Evolutionary conservation across 2,797 vertebrate species (phyloP).

Genomic region (Mergus octosetaceus): DNA sequence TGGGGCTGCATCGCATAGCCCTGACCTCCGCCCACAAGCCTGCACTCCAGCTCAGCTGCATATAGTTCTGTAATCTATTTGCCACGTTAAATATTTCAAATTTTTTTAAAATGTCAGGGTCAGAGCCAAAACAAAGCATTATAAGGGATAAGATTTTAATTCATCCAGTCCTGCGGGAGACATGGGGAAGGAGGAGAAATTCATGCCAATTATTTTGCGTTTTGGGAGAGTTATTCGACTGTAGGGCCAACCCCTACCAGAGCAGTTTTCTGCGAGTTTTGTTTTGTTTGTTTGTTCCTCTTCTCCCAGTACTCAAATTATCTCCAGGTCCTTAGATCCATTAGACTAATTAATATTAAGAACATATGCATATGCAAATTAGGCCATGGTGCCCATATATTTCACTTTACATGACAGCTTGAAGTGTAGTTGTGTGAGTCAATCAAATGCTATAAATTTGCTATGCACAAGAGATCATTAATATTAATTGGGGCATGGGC

Average conservation of each 20-base stretch:
- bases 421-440: constrained; percentile 80
- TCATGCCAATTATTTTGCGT: constrained; percentile 13
- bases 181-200: constrained; percentile 22
- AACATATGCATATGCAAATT: constrained; percentile 82
- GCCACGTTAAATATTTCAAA: constrained; percentile 56
- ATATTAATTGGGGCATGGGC: constrained; percentile 80
- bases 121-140: constrained; percentile 51
- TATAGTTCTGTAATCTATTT: constrained; percentile 14
- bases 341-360: constrained; percentile 82
- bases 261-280: constrained; percentile 25
- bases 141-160: constrained; percentile 38
- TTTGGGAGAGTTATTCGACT: constrained; percentile 62
- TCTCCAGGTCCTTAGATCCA: constrained; percentile 69
- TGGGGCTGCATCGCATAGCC: background rate
- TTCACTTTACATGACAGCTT: constrained; percentile 77
- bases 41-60: background rate
- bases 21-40: background rate
- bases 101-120: constrained; percentile 38
- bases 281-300: constrained; percentile 57
- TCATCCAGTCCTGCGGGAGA: background rate
- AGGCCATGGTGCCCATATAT: constrained; percentile 70
- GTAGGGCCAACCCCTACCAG: constrained; percentile 19
- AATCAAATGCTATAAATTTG: constrained; percentile 81
- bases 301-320: constrained; percentile 66
- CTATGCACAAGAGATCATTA: constrained; percentile 79